Conservation (phyloP, 30 jellyfish, hydroid and myxozoan species). For the Rhopilema esculentum region DNA sequence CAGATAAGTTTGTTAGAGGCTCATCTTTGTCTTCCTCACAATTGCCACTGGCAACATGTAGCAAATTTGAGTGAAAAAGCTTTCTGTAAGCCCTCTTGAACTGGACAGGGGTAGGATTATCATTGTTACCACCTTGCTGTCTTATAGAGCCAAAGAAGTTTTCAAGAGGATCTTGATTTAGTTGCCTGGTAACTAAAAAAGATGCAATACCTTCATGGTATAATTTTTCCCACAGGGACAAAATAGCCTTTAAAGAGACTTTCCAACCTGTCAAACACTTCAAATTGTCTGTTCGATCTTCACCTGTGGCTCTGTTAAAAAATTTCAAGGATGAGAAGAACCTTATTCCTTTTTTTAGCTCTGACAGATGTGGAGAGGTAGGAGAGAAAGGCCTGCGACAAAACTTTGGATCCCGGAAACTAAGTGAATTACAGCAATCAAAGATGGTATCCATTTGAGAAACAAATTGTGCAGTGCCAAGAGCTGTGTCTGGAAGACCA, state of each 20-base stretch:
- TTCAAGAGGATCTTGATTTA: conserved; percentile 59
- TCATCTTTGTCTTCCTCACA: conserved; percentile 22
- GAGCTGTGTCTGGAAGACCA: conserved; percentile 10
- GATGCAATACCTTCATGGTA: background rate
- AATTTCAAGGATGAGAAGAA: too few relatives aligned
- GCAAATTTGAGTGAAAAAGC: conserved; percentile 21
- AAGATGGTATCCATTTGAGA: conserved; percentile 5
- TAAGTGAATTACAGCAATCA: conserved; percentile 35
- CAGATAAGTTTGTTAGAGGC: background rate
- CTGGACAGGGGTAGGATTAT: conserved; percentile 42
- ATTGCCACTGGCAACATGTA: background rate
- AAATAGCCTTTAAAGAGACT: conserved; percentile 6
- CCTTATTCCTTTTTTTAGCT: too few relatives aligned
- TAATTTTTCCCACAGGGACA: conserved; percentile 19
- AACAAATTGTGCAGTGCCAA: conserved; percentile 17
- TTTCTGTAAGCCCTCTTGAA: conserved; percentile 40
- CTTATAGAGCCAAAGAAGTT: conserved; percentile 35
- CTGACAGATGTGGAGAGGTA: conserved; percentile 4
- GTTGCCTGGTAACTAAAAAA: conserved; percentile 32
- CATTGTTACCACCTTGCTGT: conserved; percentile 51
- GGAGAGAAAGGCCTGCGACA: background rate
- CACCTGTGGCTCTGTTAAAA: too few relatives aligned
- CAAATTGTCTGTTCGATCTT: background rate
- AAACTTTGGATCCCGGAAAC: background rate
- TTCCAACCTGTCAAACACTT: conserved; percentile 49